Evolutionary conservation across 2,113 vertebrate species (phyloP).

Genomic region (Gorsachius goisagi): DNA sequence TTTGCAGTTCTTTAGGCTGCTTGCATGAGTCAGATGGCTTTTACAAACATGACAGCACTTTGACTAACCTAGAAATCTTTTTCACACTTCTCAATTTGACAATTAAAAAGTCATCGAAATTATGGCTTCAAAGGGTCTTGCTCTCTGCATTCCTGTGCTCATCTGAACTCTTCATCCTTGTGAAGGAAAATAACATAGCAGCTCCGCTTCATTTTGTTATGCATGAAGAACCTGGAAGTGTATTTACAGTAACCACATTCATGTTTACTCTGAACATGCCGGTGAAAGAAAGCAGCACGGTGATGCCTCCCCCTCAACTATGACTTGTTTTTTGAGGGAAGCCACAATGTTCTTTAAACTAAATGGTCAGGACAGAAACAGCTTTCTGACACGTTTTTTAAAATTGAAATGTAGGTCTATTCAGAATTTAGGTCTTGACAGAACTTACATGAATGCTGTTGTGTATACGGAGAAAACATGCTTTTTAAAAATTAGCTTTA

Average conservation of each 20-base stretch:
- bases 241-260: background rate
- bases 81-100: background rate
- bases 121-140: background rate
- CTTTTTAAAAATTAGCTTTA: background rate
- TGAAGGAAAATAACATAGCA: background rate
- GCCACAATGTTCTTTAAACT: background rate
- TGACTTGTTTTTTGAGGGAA: fast-evolving
- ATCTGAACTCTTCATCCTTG: background rate
- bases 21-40: background rate
- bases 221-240: background rate
- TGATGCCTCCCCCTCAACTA: background rate
- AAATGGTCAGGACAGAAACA: background rate
- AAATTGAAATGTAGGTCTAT: background rate
- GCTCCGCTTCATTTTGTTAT: fast-evolving
- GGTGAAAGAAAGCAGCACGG: background rate
- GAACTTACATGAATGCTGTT: background rate
- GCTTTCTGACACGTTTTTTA: background rate
- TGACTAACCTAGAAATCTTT: background rate
- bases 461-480: background rate
- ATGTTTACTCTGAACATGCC: background rate
- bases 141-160: background rate
- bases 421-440: background rate
- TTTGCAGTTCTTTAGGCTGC: background rate
- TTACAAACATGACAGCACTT: background rate
- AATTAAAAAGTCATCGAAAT: background rate